Evolutionary conservation across 2,113 vertebrate genomes (phyloP), one percentile per base, ranked within the genome.

Genomic region (Oncorhynchus tshawytscha): DNA sequence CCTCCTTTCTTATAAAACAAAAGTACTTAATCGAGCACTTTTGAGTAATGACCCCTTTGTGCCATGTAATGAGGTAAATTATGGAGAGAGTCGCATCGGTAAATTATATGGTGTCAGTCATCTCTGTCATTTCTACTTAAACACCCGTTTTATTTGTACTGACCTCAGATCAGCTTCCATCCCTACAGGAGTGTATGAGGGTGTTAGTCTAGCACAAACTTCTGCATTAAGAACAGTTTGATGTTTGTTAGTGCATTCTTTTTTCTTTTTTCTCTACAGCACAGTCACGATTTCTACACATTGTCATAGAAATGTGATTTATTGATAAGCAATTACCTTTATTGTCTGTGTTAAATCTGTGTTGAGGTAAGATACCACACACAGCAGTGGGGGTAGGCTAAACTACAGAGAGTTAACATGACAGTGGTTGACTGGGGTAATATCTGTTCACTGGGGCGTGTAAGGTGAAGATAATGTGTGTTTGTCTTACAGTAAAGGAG

Each of bases 31-130:
- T 84, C 73, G 29, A 83, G 67, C 76, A 72, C 76, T 68, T 81
- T 82, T 85, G 72, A 84, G 80, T 72, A 64, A 84, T 72, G 65
- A 87, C 80, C 51, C 82, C 72, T 89, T 83, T 73, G 67, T 84
- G 84, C 89, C 89, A 81, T 83, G 88, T 79, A 93, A 92, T 89
- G 81, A 90, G 92, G 85, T 82, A 91, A 94, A 94, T 95, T 94
- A 92, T 74, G 88, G 79, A 78, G 79, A 81, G 85, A 87, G 76
- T 74, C 83, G 71, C 12, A 73, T 86, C 78, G 69, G 85, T 88
- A 93, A 93, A 95, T 94, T 88, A 92, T 54, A 92, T 75, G 82
- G 91, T 96, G 94, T 89, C 90, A 88, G 77, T 80, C 74, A 60
- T 86, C 89, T 78, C 82, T 84, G 85, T 85, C 91, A 85, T 76